phyloP scores from a whole-genome alignment of 2,797 vertebrate species.

The Falco cherrug region DNA sequence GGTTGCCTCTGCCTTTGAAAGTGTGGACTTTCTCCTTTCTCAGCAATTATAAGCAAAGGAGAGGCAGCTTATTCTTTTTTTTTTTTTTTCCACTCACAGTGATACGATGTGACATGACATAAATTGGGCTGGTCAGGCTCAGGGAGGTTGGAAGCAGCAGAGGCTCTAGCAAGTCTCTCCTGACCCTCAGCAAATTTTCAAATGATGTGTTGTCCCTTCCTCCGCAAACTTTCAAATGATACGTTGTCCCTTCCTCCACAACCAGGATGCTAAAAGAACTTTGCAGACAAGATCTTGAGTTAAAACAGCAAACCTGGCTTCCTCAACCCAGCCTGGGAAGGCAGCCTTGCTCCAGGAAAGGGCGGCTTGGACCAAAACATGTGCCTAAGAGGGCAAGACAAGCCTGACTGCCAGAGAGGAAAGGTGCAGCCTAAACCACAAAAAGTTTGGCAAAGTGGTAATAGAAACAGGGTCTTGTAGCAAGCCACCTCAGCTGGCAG shows the following conservation, averaged over 20 bases:
- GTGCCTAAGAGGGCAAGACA: accelerated
- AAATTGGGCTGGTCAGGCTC: neutral
- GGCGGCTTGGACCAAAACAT: neutral
- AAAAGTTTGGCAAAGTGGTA: neutral
- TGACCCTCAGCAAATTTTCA: neutral
- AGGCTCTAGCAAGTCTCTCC: neutral
- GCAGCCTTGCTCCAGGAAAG: neutral
- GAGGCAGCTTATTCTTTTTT: neutral
- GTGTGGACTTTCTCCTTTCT: neutral
- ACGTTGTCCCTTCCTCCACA: neutral
- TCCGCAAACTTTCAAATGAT: neutral
- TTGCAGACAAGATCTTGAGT: neutral
- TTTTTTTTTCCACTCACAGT: neutral
- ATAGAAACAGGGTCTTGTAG: neutral
- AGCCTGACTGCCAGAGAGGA: neutral
- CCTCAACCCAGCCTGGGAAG: neutral
- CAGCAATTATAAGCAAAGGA: neutral
- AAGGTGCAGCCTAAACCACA: neutral
- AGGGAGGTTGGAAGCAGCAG: neutral
- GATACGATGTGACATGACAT: neutral
- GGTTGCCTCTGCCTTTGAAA: neutral
- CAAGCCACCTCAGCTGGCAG: neutral
- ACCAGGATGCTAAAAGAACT: neutral
- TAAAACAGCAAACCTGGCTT: neutral
- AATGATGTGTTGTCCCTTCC: neutral